A percentile compares a stretch with the other conserved stretches of the same genome.
Evolutionary conservation across 2,797 vertebrate genomes (phyloP).

Genomic region (Myotis vivesi): DNA sequence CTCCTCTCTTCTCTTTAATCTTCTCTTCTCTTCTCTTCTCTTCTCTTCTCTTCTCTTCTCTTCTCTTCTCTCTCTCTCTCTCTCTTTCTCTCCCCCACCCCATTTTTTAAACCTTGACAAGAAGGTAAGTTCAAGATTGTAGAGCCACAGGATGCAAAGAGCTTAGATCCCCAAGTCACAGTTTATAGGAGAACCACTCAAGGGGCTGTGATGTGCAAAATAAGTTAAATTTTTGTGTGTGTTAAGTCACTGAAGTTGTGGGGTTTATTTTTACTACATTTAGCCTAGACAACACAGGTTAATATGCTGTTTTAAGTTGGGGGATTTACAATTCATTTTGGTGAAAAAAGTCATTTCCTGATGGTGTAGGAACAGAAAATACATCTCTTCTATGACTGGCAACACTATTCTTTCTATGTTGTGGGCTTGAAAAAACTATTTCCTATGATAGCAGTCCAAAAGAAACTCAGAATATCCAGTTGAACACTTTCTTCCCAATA

Average conservation of each 20-base stretch:
- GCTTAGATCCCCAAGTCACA: not conserved
- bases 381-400: not conserved
- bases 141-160: not conserved
- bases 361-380: not conserved
- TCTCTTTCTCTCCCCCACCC: rapidly evolving
- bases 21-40: too few relatives aligned
- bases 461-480: not conserved
- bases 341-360: not conserved
- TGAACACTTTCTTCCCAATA: not conserved
- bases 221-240: not conserved
- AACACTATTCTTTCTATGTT: not conserved
- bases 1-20: too few relatives aligned
- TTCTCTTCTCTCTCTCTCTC: too few relatives aligned
- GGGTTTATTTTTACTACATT: not conserved
- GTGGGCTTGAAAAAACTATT: not conserved
- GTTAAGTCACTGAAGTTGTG: not conserved
- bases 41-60: too few relatives aligned
- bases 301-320: not conserved
- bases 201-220: not conserved
- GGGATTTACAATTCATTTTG: not conserved
- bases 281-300: not conserved
- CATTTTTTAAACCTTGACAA: not conserved
- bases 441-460: not conserved
- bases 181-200: not conserved
- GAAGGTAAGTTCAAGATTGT: not conserved